Evolutionary conservation across 2,888 invertebrate species (phyloP), one percentile per base, ranked within the genome.

Genomic region (Athalia cordata): DNA sequence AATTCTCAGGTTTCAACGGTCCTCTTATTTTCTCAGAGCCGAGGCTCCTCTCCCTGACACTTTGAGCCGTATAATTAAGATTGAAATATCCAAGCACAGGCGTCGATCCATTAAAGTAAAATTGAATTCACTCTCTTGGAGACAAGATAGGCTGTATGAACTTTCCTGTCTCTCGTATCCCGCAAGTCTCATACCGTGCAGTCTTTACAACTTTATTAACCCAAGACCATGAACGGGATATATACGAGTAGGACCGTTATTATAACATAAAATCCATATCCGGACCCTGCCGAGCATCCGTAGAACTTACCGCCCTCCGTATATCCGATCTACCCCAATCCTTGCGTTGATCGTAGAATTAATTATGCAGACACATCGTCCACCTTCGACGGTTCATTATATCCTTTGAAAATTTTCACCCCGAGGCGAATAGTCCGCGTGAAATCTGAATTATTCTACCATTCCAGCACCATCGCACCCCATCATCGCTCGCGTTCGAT

Each of bases 221-320:
- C 72, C 13, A 47, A 72, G 59, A 59, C 47, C 29, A 29, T 29
- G 59, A 72, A 72, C 57, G 59, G 72, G 13, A 13, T 15, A 15
- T 59, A 15, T 43, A 59, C 57, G 57, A 29, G 15, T 72, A 15
- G 59, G 9, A 72, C 72, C 47, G 47, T 57, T 59, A 72, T 72
- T 72, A 72, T 72, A 29, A 29, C 2, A 72, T 57, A 72, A 72
- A 72, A 72, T 72, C 72, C 72, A 72, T 72, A 72, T 72, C 59
- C 72, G 57, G 72, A 45, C 9, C 52, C 13, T 59, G 57, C 57
- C 59, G 57, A 45, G 47, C 45, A 43, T 57, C 45, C 59, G 52
- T n/a, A 9, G 72, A 13, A 59, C 29, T 43, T 65, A 8, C 15
- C 43, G 11, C 8, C 43, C 52, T 7, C 29, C 29, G 1, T 55